Evolutionary conservation across 2,888 invertebrate species (phyloP), one percentile per base, ranked within the genome.

Genomic region (Diarsia brunnea): DNA sequence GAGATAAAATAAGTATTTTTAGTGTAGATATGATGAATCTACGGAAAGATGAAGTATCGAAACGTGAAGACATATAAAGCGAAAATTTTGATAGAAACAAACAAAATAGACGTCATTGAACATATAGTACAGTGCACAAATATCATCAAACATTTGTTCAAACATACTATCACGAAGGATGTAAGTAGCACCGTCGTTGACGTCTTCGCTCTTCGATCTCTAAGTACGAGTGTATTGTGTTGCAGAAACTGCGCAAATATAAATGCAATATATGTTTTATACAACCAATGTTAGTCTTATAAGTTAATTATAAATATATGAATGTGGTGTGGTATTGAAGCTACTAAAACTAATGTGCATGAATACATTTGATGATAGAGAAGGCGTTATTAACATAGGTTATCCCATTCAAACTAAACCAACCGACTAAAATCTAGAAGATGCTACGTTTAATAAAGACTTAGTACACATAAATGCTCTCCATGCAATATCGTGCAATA

Each of bases 221-320:
- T 96, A 96, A 94, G 95, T 96, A 96, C 92, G 96, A 95, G 94
- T 96, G 96, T 93, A 95, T 95, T 95, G 95, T 93, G 93, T 95
- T 92, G 95, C 94, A 94, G 96, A 92, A 94, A 93, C 96, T 96
- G 96, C 93, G 91, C 87, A 95, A 94, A 95, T 92, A 93, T 90
- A 94, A 95, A 94, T 90, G 86, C 89, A 89, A 89, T 85, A 89
- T 49, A 87, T 83, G 78, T 85, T 85, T 88, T 89, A 89, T 77
- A 89, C 81, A 85, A 81, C 77, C 79, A 79, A 81, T 85, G 89
- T 92, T 92, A 92, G 89, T 91, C 67, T 90, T 79, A 79, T 81
- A 61, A 80, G 73, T 80, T 75, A 83, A 81, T 76, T 64, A 68
- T 73, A 73, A 73, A 85, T 78, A 71, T 75, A 74, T 79, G 75